Conservation (phyloP, 2,888 invertebrate genomes). For the Plagiodera versicolora region DNA sequence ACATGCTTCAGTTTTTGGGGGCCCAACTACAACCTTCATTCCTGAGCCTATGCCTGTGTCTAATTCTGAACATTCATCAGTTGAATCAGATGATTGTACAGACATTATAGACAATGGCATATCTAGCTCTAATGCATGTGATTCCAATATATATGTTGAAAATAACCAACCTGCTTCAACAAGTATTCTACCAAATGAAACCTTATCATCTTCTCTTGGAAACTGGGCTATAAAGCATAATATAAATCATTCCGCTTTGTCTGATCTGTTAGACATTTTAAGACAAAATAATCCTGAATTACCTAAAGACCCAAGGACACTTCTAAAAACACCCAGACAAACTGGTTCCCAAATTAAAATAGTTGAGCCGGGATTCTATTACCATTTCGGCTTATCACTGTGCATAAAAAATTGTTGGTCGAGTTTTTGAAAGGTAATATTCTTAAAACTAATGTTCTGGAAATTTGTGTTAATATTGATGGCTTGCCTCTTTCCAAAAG, state of each 20-base stretch:
- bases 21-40: no score
- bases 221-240: neutral
- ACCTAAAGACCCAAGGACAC: conserved; percentile 4
- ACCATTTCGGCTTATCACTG: neutral
- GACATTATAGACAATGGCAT: no score
- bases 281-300: neutral
- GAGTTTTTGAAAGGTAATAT: neutral
- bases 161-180: no score
- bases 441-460: conserved; percentile 4
- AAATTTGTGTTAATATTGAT: conserved; percentile 8
- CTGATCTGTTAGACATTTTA: neutral
- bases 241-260: neutral
- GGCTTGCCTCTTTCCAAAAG: neutral
- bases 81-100: no score
- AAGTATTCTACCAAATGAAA: no score
- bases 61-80: no score
- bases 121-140: no score
- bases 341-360: neutral
- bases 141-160: no score
- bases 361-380: neutral
- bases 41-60: no score
- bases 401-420: neutral
- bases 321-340: conserved; percentile 4
- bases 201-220: neutral
- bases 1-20: no score